Evolutionary conservation across 2,797 vertebrate genomes (phyloP).

Genomic region (Acipenser ruthenus): DNA sequence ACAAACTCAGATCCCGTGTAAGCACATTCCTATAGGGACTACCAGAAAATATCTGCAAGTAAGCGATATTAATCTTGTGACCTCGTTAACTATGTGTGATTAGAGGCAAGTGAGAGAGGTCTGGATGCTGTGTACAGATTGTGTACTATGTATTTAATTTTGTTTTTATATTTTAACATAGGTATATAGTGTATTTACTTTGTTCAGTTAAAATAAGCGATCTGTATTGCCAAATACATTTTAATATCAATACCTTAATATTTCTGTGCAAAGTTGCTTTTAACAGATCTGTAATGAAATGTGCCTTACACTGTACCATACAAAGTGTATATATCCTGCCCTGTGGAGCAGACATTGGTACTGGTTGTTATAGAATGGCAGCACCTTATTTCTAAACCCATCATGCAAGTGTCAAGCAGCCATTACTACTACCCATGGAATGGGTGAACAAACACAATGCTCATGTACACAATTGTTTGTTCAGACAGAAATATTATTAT

Average conservation of each 20-base stretch:
- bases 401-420: constrained; percentile 9
- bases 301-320: constrained; percentile 71
- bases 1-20: constrained; percentile 22
- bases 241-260: constrained; percentile 30
- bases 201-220: constrained; percentile 37
- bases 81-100: constrained; percentile 12
- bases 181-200: constrained; percentile 57
- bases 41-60: constrained; percentile 23
- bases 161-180: constrained; percentile 52
- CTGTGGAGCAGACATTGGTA: constrained; percentile 73
- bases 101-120: constrained; percentile 47
- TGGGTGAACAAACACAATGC: constrained; percentile 14
- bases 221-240: constrained; percentile 5
- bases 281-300: constrained; percentile 56
- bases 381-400: constrained; percentile 46
- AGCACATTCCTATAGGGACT: constrained; percentile 37
- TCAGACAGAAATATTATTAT: constrained; percentile 13
- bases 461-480: constrained; percentile 8
- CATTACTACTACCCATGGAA: constrained; percentile 33
- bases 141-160: constrained; percentile 60
- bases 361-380: constrained; percentile 59
- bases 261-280: constrained; percentile 56
- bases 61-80: not conserved
- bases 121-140: constrained; percentile 66
- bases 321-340: constrained; percentile 69